Conservation (phyloP, 2,888 invertebrate genomes). For the Troilus luridus region DNA sequence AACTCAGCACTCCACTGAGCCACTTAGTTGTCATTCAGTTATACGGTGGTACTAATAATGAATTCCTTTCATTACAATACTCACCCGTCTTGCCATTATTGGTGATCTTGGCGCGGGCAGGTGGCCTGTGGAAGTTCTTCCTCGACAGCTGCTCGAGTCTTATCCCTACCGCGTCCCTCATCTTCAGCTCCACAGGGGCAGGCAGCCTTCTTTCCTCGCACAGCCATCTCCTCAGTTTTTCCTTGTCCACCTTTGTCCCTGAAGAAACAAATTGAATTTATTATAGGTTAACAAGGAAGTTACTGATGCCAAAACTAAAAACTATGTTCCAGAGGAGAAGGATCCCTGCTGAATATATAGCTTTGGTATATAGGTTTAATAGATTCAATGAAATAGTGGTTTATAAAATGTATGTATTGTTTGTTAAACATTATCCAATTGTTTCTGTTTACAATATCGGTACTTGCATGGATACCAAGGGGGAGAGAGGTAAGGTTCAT, state of each 20-base stretch:
- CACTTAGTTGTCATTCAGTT: no score
- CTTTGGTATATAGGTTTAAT: no score
- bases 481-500: no score
- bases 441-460: no score
- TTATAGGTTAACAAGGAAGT: background rate
- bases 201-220: constrained; percentile 48
- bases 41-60: background rate
- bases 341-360: no score
- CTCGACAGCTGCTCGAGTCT: constrained; percentile 71
- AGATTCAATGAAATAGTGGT: no score
- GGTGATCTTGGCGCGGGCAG: constrained; percentile 77
- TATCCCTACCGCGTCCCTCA: constrained; percentile 68
- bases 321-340: background rate
- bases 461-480: no score
- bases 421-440: no score
- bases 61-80: constrained; percentile 52
- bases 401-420: no score
- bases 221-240: constrained; percentile 50
- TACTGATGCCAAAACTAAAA: background rate
- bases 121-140: constrained; percentile 74
- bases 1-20: no score
- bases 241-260: constrained; percentile 42
- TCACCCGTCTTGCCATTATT: constrained; percentile 79
- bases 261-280: background rate
- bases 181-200: constrained; percentile 71